Base-by-base conservation (phyloP, 2,113 vertebrate genomes). In the Lampris incognitus region DNA sequence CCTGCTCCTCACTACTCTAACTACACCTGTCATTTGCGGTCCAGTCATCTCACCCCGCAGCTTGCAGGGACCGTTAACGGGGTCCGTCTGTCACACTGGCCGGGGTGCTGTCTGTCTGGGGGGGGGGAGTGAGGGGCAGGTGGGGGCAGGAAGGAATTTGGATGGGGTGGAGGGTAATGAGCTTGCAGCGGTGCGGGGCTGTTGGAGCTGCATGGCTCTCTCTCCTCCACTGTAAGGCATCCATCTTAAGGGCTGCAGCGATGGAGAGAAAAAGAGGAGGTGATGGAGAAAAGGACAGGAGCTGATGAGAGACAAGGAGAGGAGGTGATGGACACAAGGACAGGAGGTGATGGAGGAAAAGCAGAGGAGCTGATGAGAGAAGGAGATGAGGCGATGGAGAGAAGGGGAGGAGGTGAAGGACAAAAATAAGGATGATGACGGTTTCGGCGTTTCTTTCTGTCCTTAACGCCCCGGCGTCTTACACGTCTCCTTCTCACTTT, bases 1-100 rank as follows among this genome's bases (percentile, higher is more conserved):
- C 90, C 92, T 91, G 81, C 78, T 72, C 85, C 85, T 88, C 88
- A 92, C 92, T 89, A 92, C 94, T 94, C 91, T 94, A 93, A 94
- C 92, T 92, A 92, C 92, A 94, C 93, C 93, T 94, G 93, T 94
- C 92, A 94, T 94, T 93, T 93, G 91, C 85, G 89, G 87, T 92
- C 92, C 92, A 92, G 91, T 93, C 93, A 93, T 92, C 90, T 91
- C 90, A 91, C 90, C 89, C 88, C 85, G 84, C 76, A 77, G 85
- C 91, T 93, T 87, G 89, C 86, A 92, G 90, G 80, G 91, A 89
- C 91, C 81, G 89, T 90, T 93, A 93, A 93, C 92, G 87, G 87
- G 92, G 91, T 86, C 92, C 92, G 93, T 93, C 93, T 91, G 85
- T 93, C 92, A 93, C 85, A 82, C 87, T 76, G 87, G 84, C 89